Evolutionary conservation across 30 jellyfish, hydroid and myxozoan genomes (phyloP).

Genomic region (Morbakka virulenta): DNA sequence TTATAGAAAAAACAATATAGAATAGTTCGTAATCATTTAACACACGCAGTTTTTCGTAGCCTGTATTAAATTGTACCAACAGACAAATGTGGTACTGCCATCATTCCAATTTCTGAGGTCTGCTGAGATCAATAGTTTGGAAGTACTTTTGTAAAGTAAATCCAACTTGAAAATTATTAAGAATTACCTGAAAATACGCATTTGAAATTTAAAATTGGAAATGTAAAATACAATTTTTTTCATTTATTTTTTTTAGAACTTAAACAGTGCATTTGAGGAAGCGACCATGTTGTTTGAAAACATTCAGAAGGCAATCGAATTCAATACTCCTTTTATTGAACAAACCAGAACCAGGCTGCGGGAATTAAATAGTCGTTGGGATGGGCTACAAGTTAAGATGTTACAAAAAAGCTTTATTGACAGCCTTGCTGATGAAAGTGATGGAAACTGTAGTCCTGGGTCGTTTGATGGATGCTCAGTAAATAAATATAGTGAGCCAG

Average conservation of each 20-base stretch:
- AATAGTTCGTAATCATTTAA: too few relatives aligned
- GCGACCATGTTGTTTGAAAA: background rate
- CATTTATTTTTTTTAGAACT: background rate
- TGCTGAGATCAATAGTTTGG: too few relatives aligned
- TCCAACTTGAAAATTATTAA: too few relatives aligned
- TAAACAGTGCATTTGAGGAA: background rate
- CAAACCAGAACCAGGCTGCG: background rate
- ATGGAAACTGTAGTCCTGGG: background rate
- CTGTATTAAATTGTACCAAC: too few relatives aligned
- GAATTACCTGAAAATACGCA: too few relatives aligned
- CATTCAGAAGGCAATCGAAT: background rate
- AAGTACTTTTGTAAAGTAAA: too few relatives aligned
- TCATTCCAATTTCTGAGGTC: too few relatives aligned
- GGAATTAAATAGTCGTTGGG: slow-evolving; percentile 28
- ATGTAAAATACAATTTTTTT: too few relatives aligned
- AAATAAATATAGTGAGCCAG: background rate
- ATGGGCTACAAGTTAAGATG: slow-evolving; percentile 31
- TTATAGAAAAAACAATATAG: too few relatives aligned
- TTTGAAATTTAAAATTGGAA: too few relatives aligned
- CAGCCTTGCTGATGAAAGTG: background rate
- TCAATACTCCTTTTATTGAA: background rate
- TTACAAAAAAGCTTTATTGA: slow-evolving; percentile 54
- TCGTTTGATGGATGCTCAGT: background rate
- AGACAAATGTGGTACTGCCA: too few relatives aligned
- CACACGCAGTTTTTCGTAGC: too few relatives aligned